Evolutionary conservation across 2,797 vertebrate genomes (phyloP), one percentile per base, ranked within the genome.

Genomic region (Zenarchopterus dispar): DNA sequence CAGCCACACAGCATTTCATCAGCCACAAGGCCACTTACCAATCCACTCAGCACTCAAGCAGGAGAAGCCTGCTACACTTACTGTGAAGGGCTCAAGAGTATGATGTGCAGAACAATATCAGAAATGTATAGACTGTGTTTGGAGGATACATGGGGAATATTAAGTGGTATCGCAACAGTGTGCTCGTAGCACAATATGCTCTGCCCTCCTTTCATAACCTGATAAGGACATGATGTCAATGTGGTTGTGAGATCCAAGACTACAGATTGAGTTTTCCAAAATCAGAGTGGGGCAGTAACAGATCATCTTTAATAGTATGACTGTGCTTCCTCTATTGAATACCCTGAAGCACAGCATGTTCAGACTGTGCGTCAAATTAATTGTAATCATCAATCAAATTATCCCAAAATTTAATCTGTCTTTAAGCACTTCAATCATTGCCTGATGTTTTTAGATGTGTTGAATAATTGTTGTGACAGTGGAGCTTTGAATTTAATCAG

Each of bases 61-160:
- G 67, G n/a, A 75, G 58, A 43, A 53, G 65, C 18, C 68, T 56
- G 64, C 67, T 53, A 46, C 17, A 26, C 50, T 59, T 51, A 61
- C 55, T 45, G 46, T 59, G 44, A 66, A 70, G 56, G 66, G 59
- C 7, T 33, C 50, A 64, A 39, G 56, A 39, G 62, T 53, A 46
- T 83, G 70, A 80, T 76, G 73, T 70, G 67, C 39, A 46, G 71
- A 70, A 72, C 77, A 81, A 77, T 77, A 84, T 83, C 70, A 85
- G 74, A 75, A 77, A 65, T 23, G 56, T 64, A 51, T 58, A 57
- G 56, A 49, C 31, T 19, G 46, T 16, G 49, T 62, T 73, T 68
- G 53, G 71, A 64, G 76, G 58, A 81, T 46, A 56, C 73, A 77
- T 77, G 80, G 71, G 80, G 80, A 84, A 64, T 23, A 67, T 84